Base-by-base conservation (phyloP, 2,113 vertebrate species). In the Perognathus longimembris region DNA sequence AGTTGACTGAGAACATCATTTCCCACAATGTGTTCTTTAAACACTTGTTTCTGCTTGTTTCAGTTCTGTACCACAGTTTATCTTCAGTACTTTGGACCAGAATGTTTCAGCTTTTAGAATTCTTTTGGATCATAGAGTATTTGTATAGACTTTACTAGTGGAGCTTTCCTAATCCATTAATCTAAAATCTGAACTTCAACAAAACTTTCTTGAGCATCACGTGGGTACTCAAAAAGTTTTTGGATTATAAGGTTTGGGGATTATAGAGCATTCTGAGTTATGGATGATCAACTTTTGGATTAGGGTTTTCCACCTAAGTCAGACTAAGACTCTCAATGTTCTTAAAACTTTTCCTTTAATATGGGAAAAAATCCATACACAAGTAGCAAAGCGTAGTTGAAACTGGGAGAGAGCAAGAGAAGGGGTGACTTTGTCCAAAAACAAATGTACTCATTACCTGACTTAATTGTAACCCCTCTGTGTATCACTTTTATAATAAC, bases 91-190 rank as follows among this genome's bases (percentile, higher is more conserved):
- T 76, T 24, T 4, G 77, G 22, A 45, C 34, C 34, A 67, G 30
- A 88, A 88, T 82, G 42, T 54, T 85, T 85, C 22, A 91, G 74
- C 78, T 32, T 71, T 86, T 32, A 26, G 57, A 61, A 32, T 63
- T 17, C 67, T 61, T 76, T n/a, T 75, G 21, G 26, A 40, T 74
- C 50, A 64, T 82, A 45, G 54, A 30, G 34, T 81, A 74, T 81
- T 73, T 66, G 15, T 12, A 17, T 80, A 74, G 57, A 73, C 76
- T 87, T 92, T 66, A 57, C 22, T 32, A 34, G 9, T 20, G 73
- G 40, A 74, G 61, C 24, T 73, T 22, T n/a, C 22, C 59, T 26
- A n/a, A 28, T 38, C n/a, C 45, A 38, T 45, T 63, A 63, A 59
- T 84, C 71, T 54, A 10, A 84, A 79, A 66, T 66, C 59, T 74